Evolutionary conservation across 2,888 invertebrate genomes (phyloP), one percentile per base, ranked within the genome.

Genomic region (Spodoptera littoralis): DNA sequence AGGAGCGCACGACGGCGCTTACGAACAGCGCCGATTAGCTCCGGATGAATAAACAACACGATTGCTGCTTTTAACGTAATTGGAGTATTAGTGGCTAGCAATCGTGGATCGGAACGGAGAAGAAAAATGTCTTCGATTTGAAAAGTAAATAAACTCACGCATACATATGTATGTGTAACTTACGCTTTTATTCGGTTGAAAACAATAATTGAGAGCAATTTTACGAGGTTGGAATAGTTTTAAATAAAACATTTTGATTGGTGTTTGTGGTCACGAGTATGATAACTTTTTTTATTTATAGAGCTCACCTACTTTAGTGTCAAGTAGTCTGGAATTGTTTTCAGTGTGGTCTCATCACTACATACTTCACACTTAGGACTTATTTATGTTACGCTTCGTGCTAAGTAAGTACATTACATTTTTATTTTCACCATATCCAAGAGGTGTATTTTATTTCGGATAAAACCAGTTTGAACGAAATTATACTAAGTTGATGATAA

Each of bases 61-160:
- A 77, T 73, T 57, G 65, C 57, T 13, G 70, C 58, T 68, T 61
- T 59, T 60, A 76, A 60, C 56, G 62, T 77, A 79, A 77, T 73
- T 79, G 61, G 66, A 54, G 65, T 79, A 70, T 79, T 76, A 70
- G 61, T 41, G 60, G 61, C 44, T 44, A 47, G 51, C 52, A 13
- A 51, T 54, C 41, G 46, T 54, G 47, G 65, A 78, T 68, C 58
- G 65, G 69, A 55, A 41, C 18, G 18, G 2, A 11, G 18, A 55
- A 47, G 46, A 50, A 75, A 71, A 58, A 75, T 70, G 52, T 73
- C 49, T 71, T 46, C 47, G 13, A 64, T 42, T 75, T 49, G n/a
- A 65, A 55, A 65, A 71, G 65, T 75, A 70, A 70, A 71, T 65
- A 70, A 52, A 44, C 43, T 4, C 61, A 70, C 61, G 56, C 61